Conservation (phyloP, 2,888 invertebrate genomes). For the Thymelicus lineola region DNA sequence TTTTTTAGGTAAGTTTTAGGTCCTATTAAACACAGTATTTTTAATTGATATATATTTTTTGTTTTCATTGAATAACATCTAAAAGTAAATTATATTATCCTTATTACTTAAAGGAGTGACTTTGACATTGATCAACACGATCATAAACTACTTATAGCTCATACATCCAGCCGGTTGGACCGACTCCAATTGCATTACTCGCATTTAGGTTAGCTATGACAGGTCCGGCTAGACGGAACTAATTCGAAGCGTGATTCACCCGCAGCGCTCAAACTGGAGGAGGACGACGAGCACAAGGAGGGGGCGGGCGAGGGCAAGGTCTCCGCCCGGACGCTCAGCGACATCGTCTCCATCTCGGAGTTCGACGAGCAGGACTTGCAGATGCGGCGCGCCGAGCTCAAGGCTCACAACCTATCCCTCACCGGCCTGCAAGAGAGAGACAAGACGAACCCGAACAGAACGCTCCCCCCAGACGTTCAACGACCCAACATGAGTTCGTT, state of each 20-base stretch:
- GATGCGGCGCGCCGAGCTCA: slow-evolving; percentile 79
- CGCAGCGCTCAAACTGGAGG: slow-evolving; percentile 85
- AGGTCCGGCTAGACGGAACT: slow-evolving; percentile 37
- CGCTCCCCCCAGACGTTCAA: slow-evolving; percentile 67
- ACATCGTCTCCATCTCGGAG: slow-evolving; percentile 90
- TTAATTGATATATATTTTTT: too few relatives aligned
- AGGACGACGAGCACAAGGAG: slow-evolving; percentile 77
- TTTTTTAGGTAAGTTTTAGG: too few relatives aligned
- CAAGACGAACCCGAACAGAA: slow-evolving; percentile 62
- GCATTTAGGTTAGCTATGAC: slow-evolving; percentile 41
- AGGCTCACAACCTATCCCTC: slow-evolving; percentile 62
- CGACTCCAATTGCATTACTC: slow-evolving; percentile 42
- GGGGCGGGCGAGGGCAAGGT: slow-evolving; percentile 77
- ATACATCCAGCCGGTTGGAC: slow-evolving; percentile 37
- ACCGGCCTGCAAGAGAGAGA: slow-evolving; percentile 52
- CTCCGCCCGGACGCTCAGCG: slow-evolving; percentile 89
- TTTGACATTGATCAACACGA: slow-evolving; percentile 29
- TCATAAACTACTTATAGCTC: slow-evolving; percentile 26
- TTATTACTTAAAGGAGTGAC: slow-evolving; percentile 16
- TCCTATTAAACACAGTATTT: too few relatives aligned
- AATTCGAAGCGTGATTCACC: slow-evolving; percentile 51
- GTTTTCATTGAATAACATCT: too few relatives aligned
- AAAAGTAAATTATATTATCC: not conserved
- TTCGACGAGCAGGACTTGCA: slow-evolving; percentile 88
- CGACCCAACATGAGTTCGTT: slow-evolving; percentile 71